phyloP scores from a whole-genome alignment of 2,888 invertebrate genomes.

The Erebia palarica region DNA sequence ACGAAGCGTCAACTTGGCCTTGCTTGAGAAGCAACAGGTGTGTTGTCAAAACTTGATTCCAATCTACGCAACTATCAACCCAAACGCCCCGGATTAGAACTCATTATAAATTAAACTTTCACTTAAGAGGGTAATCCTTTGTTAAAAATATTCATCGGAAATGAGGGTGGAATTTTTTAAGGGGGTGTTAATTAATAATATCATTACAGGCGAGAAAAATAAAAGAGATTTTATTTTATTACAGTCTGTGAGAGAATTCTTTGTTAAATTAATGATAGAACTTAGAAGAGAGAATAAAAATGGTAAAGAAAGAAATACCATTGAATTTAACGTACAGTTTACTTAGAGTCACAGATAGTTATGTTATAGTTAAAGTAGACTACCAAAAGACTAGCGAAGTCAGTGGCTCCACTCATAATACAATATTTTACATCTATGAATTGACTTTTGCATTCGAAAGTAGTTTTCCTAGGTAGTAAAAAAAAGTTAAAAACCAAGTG shows the following conservation, averaged over 20 bases:
- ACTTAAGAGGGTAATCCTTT: neutral
- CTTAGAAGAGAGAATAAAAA: neutral
- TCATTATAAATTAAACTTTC: slow-evolving; percentile 1
- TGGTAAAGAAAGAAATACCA: neutral
- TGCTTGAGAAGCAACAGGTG: slow-evolving; percentile 13
- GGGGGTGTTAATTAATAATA: slow-evolving; percentile 3
- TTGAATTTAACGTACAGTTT: no score
- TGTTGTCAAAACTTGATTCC: neutral
- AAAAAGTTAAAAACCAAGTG: no score
- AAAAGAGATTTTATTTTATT: neutral
- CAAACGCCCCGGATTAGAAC: neutral
- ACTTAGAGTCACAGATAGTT: no score
- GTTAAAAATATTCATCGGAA: slow-evolving; percentile 13
- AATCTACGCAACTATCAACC: slow-evolving; percentile 7
- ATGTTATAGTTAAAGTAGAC: no score
- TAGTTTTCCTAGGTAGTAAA: no score
- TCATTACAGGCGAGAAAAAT: neutral
- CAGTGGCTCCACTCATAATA: no score
- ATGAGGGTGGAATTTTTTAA: slow-evolving; percentile 1
- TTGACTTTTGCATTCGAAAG: no score
- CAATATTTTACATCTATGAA: no score
- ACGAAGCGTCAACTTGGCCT: slow-evolving; percentile 2
- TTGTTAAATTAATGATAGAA: neutral
- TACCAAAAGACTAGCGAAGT: no score
- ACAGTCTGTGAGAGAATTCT: neutral